Conservation (phyloP, 2,113 vertebrate genomes). For the Pelvicachromis taeniatus region DNA sequence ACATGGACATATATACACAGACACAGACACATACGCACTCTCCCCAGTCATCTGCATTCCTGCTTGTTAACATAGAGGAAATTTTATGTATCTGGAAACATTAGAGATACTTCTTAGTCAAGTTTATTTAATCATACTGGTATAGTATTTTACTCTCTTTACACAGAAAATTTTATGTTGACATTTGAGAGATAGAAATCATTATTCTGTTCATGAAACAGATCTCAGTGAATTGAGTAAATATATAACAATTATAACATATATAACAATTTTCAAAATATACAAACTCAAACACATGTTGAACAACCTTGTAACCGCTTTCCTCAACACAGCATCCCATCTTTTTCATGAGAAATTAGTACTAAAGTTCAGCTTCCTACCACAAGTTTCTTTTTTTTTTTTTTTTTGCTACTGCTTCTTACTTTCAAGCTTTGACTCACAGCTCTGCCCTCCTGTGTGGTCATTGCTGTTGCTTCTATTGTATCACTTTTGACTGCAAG, state of each 20-base stretch:
- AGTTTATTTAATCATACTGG: background rate
- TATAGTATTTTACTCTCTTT: background rate
- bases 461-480: slow-evolving; percentile 28
- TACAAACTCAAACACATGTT: background rate
- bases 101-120: background rate
- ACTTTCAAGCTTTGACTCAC: slow-evolving; percentile 5
- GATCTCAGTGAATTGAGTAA: background rate
- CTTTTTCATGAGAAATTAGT: slow-evolving; percentile 33
- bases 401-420: background rate
- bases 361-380: slow-evolving; percentile 3
- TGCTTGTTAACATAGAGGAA: background rate
- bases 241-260: no score
- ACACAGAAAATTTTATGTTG: background rate
- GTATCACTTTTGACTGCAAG: slow-evolving; percentile 49
- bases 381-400: background rate
- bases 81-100: background rate
- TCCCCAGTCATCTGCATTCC: background rate
- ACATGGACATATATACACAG: background rate
- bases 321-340: slow-evolving; percentile 10
- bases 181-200: background rate
- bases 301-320: slow-evolving; percentile 9
- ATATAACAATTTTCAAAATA: background rate
- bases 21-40: slow-evolving; percentile 9
- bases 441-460: slow-evolving; percentile 58
- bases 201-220: background rate